Evolutionary conservation across 30 jellyfish, hydroid and myxozoan species (phyloP).

Genomic region (Nemopilema nomurai): DNA sequence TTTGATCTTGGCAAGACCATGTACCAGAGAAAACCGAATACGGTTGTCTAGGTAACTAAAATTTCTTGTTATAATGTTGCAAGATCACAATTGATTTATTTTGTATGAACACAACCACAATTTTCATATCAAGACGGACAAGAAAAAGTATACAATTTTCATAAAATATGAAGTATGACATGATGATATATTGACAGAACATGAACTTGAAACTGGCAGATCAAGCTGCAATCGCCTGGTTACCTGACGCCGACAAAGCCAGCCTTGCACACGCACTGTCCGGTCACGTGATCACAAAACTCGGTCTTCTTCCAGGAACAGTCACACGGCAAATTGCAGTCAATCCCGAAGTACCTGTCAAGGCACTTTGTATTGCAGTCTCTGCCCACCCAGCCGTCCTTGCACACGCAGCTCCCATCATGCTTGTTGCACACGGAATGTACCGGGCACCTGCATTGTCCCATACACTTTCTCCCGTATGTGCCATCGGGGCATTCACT

Average conservation of each 20-base stretch:
- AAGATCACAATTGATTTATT: too few relatives aligned
- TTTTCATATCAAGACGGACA: too few relatives aligned
- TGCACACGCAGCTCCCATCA: slow-evolving; percentile 78
- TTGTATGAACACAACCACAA: too few relatives aligned
- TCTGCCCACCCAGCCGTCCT: slow-evolving; percentile 75
- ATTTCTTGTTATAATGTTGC: too few relatives aligned
- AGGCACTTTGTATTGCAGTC: slow-evolving; percentile 64
- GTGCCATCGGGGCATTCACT: slow-evolving; percentile 67
- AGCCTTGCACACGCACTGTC: slow-evolving; percentile 74
- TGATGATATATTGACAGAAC: too few relatives aligned
- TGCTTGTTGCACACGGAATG: slow-evolving; percentile 63
- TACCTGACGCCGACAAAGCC: slow-evolving; percentile 74
- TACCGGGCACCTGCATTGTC: slow-evolving; percentile 68
- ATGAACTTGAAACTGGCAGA: background rate
- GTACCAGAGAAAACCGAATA: too few relatives aligned
- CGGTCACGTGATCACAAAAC: slow-evolving; percentile 72
- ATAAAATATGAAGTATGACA: too few relatives aligned
- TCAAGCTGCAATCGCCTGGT: background rate
- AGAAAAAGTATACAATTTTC: too few relatives aligned
- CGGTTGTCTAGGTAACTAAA: too few relatives aligned
- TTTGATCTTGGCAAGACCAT: too few relatives aligned
- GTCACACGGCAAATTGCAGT: slow-evolving; percentile 54
- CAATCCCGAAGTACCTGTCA: slow-evolving; percentile 57
- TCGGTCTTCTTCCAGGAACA: slow-evolving; percentile 51
- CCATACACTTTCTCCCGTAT: slow-evolving; percentile 72